Conservation (phyloP, 2,888 invertebrate genomes). For the Petrolisthes cinctipes region DNA sequence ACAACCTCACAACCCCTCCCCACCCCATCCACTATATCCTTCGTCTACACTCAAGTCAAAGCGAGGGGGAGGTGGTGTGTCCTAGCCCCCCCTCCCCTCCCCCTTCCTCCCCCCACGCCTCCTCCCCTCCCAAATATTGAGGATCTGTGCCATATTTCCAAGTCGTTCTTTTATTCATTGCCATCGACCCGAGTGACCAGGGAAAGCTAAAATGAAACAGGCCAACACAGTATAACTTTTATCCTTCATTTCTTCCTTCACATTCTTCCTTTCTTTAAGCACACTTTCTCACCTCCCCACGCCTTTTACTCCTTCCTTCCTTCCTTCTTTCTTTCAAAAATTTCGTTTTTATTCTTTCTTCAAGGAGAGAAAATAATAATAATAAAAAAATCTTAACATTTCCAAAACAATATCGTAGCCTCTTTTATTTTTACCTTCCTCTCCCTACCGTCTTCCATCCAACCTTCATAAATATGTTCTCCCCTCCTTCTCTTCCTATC, state of each 20-base stretch:
- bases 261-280: background rate
- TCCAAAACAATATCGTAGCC: background rate
- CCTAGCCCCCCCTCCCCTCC: background rate
- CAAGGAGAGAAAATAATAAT: background rate
- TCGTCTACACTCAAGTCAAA: slow-evolving; percentile 12
- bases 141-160: slow-evolving; percentile 58
- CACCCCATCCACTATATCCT: background rate
- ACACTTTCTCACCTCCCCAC: background rate
- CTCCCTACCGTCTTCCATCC: background rate
- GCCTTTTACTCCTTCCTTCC: background rate
- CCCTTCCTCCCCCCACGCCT: background rate
- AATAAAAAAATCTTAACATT: no score
- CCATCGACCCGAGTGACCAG: slow-evolving; percentile 58
- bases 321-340: background rate
- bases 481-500: background rate
- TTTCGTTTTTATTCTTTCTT: background rate
- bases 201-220: slow-evolving; percentile 54
- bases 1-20: background rate
- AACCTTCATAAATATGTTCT: background rate
- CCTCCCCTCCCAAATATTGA: slow-evolving; percentile 47
- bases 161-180: slow-evolving; percentile 62
- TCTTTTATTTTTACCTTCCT: background rate
- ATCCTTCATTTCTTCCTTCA: background rate
- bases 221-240: slow-evolving; percentile 34
- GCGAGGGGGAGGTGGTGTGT: background rate